A percentile compares a stretch with the other conserved stretches of the same genome.
Conservation (phyloP, 1,140 invertebrate genomes). For the Neodiprion fabricii region DNA sequence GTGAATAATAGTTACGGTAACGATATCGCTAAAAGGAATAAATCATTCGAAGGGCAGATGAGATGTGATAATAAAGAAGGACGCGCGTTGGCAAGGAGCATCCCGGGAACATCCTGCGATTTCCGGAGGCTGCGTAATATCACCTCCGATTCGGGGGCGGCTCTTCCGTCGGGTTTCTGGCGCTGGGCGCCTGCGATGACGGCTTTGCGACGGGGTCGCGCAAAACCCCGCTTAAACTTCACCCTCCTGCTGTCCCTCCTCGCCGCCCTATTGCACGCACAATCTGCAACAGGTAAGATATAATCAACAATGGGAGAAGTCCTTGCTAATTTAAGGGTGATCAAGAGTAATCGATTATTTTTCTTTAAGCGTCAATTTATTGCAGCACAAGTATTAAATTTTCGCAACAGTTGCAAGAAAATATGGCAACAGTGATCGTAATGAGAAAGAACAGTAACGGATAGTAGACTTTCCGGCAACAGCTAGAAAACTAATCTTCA, state of each 20-base stretch:
- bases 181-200: slow-evolving; percentile 54
- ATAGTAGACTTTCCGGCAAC: too few relatives aligned
- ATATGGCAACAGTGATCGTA: too few relatives aligned
- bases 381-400: too few relatives aligned
- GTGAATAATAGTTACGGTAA: too few relatives aligned
- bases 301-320: too few relatives aligned
- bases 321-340: too few relatives aligned
- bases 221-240: slow-evolving; percentile 42
- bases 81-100: slow-evolving; percentile 14
- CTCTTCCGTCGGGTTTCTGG: slow-evolving; percentile 36
- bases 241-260: slow-evolving; percentile 43
- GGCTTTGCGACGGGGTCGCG: slow-evolving; percentile 48
- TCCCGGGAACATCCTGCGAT: slow-evolving; percentile 18
- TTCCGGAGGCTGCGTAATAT: background rate
- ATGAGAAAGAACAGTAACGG: too few relatives aligned
- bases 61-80: slow-evolving; percentile 44
- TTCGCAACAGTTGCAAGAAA: too few relatives aligned
- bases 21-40: too few relatives aligned
- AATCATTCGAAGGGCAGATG: slow-evolving; percentile 36
- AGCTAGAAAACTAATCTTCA: too few relatives aligned
- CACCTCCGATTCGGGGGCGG: slow-evolving; percentile 16
- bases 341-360: too few relatives aligned
- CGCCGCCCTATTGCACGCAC: slow-evolving; percentile 42
- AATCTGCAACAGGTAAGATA: slow-evolving; percentile 44
- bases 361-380: too few relatives aligned